Conservation (phyloP, 2,113 vertebrate species). For the Falco punctatus region DNA sequence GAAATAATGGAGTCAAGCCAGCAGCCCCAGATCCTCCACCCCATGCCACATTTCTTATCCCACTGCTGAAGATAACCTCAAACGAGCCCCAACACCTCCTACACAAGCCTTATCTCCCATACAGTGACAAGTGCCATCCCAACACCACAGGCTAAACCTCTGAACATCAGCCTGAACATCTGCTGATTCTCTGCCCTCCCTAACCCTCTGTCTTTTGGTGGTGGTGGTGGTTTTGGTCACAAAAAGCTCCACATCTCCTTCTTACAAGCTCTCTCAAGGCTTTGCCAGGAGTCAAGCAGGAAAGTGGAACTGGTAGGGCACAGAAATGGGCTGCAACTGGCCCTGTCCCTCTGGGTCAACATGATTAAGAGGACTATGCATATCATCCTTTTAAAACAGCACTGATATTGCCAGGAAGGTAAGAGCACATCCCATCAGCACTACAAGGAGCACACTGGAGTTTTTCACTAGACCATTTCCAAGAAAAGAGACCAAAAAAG, state of each 20-base stretch:
- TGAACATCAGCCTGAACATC: background rate
- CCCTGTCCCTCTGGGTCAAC: background rate
- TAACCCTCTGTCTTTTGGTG: background rate
- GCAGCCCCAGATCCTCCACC: background rate
- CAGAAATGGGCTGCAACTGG: background rate
- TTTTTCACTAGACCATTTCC: background rate
- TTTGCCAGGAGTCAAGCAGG: background rate
- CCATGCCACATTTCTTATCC: background rate
- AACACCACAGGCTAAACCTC: background rate
- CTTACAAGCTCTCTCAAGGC: background rate
- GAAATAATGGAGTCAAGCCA: background rate
- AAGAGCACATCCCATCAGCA: background rate
- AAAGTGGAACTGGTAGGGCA: background rate
- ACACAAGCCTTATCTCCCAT: background rate
- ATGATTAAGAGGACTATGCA: background rate
- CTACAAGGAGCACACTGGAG: background rate
- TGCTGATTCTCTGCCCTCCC: background rate
- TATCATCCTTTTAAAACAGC: background rate
- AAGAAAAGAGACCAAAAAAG: background rate
- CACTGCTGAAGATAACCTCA: background rate
- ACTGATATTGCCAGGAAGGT: background rate
- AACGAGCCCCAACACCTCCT: accelerated
- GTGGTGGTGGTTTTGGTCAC: background rate
- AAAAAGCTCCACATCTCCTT: background rate
- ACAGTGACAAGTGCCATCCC: background rate